phyloP scores from a whole-genome alignment of 2,113 vertebrate genomes.

The Anolis carolinensis region DNA sequence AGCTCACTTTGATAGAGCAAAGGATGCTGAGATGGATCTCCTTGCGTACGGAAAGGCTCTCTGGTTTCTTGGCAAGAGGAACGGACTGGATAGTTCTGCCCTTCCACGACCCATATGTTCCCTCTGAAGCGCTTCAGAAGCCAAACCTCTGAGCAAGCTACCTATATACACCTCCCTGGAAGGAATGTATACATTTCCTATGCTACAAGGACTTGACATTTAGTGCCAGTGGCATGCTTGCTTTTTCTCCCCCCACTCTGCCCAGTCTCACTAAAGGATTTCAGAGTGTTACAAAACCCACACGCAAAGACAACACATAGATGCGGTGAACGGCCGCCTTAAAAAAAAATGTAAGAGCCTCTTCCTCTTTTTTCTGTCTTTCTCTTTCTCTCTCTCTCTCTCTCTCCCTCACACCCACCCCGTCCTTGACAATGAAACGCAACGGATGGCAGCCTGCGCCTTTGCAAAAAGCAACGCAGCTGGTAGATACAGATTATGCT shows the following conservation, averaged over 20 bases:
- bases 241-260: no score
- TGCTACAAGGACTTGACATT: neutral
- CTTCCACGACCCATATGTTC: neutral
- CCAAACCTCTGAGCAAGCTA: neutral
- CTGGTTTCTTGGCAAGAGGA: neutral
- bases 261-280: neutral
- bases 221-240: neutral
- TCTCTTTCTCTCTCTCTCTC: neutral
- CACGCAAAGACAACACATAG: neutral
- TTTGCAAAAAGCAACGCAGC: neutral
- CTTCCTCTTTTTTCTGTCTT: neutral
- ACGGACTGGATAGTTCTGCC: neutral
- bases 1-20: neutral
- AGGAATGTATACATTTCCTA: neutral
- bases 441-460: neutral
- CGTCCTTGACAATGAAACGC: slow-evolving; percentile 26
- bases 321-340: neutral
- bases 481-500: neutral
- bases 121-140: neutral
- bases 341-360: neutral
- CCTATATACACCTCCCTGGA: neutral
- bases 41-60: slow-evolving; percentile 20
- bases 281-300: neutral
- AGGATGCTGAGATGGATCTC: neutral
- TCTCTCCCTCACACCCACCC: neutral